Percentiles rank a stretch among this genome's conserved stretches.
Conservation (phyloP, 2,113 vertebrate species). For the Tor tambroides region DNA sequence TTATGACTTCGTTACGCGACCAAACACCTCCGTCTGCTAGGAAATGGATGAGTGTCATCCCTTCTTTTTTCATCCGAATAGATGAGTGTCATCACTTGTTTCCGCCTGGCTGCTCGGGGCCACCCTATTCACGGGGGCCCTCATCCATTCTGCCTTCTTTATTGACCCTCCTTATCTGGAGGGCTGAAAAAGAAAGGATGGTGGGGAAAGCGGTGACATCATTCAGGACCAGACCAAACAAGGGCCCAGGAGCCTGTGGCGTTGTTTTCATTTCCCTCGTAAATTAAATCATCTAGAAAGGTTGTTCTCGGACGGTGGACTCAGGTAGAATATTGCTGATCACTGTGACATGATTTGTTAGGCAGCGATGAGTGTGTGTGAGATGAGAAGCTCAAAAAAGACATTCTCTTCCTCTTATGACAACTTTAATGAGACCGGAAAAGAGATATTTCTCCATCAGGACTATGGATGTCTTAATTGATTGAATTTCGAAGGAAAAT, state of each 20-base stretch:
- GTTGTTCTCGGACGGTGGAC: slow-evolving; percentile 4
- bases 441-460: slow-evolving; percentile 51
- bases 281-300: slow-evolving; percentile 48
- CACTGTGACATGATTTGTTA: slow-evolving; percentile 27
- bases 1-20: slow-evolving; percentile 65
- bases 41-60: slow-evolving; percentile 54
- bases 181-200: slow-evolving; percentile 1
- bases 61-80: slow-evolving; percentile 48
- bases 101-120: slow-evolving; percentile 55
- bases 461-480: slow-evolving; percentile 45
- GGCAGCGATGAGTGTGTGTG: not conserved
- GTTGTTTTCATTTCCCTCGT: slow-evolving; percentile 45
- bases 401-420: slow-evolving; percentile 42
- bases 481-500: slow-evolving; percentile 56
- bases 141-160: slow-evolving; percentile 55
- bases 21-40: slow-evolving; percentile 45
- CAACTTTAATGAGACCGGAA: slow-evolving; percentile 41
- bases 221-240: slow-evolving; percentile 6
- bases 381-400: slow-evolving; percentile 21
- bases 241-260: slow-evolving; percentile 3
- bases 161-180: slow-evolving; percentile 36
- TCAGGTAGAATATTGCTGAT: slow-evolving; percentile 12
- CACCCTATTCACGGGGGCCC: slow-evolving; percentile 33
- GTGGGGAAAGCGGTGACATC: not conserved
- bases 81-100: slow-evolving; percentile 54